Base-by-base conservation (phyloP, 2,888 invertebrate species). In the Drosophila koepferae region DNA sequence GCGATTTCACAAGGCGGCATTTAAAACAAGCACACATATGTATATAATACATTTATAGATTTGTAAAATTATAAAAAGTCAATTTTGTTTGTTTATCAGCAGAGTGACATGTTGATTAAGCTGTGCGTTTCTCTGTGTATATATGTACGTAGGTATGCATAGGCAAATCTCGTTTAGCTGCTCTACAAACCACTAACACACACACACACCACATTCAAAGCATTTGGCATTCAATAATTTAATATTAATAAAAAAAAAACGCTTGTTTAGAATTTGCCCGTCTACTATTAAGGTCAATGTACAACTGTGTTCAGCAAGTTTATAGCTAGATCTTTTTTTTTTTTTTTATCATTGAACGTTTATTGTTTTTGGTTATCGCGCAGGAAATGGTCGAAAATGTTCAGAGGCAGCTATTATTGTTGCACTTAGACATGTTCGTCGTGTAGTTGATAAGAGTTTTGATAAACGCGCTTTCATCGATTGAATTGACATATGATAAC, bases 241-340 rank as follows among this genome's bases (percentile, higher is more conserved):
- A 58, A 51, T 55, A 51, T 28, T 38, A 46, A 28, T 6, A 18
- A 20, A 48, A 28, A 28, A 31, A 28, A 48, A 48, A 0, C n/a
- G 41, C 20, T 59, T 61, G 53, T 44, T 41, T 69, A 56, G n/a
- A 56, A 58, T 20, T 18, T 63, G 54, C 23, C 62, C 48, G 59
- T 34, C 36, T 67, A 73, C 65, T 54, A 55, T 55, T 67, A 70
- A 86, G 86, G 78, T 86, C 86, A 86, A 88, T 82, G 86, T 86
- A 72, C 86, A 86, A 36, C 14, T 43, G 14, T n/a, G 16, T 23
- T 23, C 46, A 56, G 63, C 48, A 51, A n/a, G 44, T 48, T 18
- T 16, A 65, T 54, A 49, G 48, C 41, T 60, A 23, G 49, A 49
- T 49, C n/a, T 49, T n/a, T 49, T n/a, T 31, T 31, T n/a, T 31